Percentiles rank a stretch among this genome's conserved stretches.
Evolutionary conservation across 1,140 invertebrate genomes (phyloP).

Genomic region (Tyrophagus putrescentiae): DNA sequence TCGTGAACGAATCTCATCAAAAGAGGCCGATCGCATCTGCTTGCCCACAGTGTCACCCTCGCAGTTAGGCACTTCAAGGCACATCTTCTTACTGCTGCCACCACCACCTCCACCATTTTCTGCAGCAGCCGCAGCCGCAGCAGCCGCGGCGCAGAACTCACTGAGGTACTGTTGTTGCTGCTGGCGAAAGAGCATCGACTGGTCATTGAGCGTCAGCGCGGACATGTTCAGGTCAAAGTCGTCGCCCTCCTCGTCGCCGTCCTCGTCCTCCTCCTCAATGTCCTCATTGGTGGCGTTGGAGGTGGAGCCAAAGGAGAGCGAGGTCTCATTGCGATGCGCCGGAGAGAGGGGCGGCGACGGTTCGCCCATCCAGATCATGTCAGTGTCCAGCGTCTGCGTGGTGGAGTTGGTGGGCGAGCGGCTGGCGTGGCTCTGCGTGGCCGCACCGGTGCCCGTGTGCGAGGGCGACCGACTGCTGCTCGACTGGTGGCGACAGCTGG

Average conservation of each 20-base stretch:
- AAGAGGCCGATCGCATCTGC: slow-evolving; percentile 65
- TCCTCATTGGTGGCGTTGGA: slow-evolving; percentile 3
- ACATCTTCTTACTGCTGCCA: slow-evolving; percentile 8
- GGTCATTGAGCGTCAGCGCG: background rate
- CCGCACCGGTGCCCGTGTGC: background rate
- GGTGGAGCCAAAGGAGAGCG: slow-evolving; percentile 2
- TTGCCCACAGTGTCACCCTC: slow-evolving; percentile 33
- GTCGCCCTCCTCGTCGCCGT: background rate
- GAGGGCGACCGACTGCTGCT: background rate
- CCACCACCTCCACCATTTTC: no score
- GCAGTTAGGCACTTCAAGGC: slow-evolving; percentile 5
- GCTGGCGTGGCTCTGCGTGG: background rate
- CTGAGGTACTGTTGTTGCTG: background rate
- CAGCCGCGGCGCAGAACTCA: background rate
- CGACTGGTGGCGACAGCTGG: background rate
- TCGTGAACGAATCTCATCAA: slow-evolving; percentile 69
- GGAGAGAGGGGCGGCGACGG: slow-evolving; percentile 5
- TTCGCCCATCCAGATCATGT: background rate
- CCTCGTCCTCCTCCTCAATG: slow-evolving; percentile 1
- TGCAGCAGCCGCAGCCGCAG: background rate
- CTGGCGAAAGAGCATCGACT: background rate
- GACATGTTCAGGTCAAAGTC: slow-evolving; percentile 7
- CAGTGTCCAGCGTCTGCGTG: background rate
- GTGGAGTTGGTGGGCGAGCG: background rate
- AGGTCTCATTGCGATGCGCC: slow-evolving; percentile 35